Conservation (phyloP, 2,113 vertebrate genomes). For the Cettia cetti region DNA sequence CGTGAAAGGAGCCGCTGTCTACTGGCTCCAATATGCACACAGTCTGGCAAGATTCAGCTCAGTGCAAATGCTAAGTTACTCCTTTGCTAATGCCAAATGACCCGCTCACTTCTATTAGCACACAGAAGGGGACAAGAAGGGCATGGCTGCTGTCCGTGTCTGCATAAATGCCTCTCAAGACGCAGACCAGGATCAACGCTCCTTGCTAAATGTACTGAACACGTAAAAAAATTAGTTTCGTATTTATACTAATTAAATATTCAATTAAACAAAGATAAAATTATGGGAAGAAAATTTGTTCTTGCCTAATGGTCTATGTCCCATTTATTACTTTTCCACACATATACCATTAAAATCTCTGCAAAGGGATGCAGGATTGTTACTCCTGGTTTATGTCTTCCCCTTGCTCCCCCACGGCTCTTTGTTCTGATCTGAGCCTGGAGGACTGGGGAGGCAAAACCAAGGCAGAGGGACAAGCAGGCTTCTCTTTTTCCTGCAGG, state of each 20-base stretch:
- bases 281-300: conserved; percentile 73
- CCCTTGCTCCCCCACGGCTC: neutral
- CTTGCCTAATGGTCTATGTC: conserved; percentile 81
- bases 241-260: conserved; percentile 83
- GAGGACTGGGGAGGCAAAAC: neutral
- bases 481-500: neutral
- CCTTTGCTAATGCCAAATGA: conserved; percentile 96
- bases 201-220: conserved; percentile 71
- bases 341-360: conserved; percentile 68
- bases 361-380: conserved; percentile 5
- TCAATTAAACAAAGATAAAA: conserved; percentile 85
- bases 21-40: conserved; percentile 94
- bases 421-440: conserved; percentile 29
- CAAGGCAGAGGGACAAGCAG: neutral
- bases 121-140: conserved; percentile 71
- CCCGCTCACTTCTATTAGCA: conserved; percentile 93
- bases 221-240: conserved; percentile 65
- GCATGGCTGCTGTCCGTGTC: conserved; percentile 56
- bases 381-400: conserved; percentile 23
- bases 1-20: conserved; percentile 98
- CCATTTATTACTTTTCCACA: conserved; percentile 70
- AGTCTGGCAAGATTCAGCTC: conserved; percentile 90
- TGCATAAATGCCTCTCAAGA: conserved; percentile 43
- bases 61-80: conserved; percentile 98
- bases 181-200: conserved; percentile 3